Evolutionary conservation across 2,113 vertebrate genomes (phyloP), one percentile per base, ranked within the genome.

Genomic region (Fregetta grallaria): DNA sequence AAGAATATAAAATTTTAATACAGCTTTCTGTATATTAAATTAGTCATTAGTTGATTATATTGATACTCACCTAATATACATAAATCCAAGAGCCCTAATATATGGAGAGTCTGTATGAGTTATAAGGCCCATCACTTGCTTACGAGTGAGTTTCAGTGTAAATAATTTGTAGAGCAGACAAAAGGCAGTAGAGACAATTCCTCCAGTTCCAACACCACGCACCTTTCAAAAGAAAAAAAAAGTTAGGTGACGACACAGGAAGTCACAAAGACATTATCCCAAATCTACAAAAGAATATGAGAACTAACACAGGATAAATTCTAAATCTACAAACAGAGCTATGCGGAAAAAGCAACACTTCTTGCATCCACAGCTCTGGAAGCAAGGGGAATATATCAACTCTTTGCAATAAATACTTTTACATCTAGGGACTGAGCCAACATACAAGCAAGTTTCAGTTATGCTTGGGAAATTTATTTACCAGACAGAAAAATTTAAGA

Each of bases 71-170:
- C 99, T 98, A 98, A 99, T 99, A 98, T 99, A 99, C 99, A 99
- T 99, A 98, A 99, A 99, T 98, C 99, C 99, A 95, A 99, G 99
- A 70, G 99, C 99, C 98, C 99, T 98, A 97, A 99, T 99, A 98
- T 99, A 99, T 16, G 99, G 99, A 78, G 99, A 99, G 96, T 99
- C 99, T 91, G 98, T 99, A 96, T 99, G 99, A 84, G 99, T 99
- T 97, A 99, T 99, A 71, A 99, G 98, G 95, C 99, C 99, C 99
- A 99, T 99, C 96, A 99, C 98, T 98, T 99, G 99, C 94, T 99
- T 99, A 83, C 99, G 99, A 59, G 99, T 99, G 97, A 99, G 98
- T 97, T 99, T 99, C 95, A 99, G 97, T 12, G 99, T 99, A 97
- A 99, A 99, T 95, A 99, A 98, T 95, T 99, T 99, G 98, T 99